Base-by-base conservation (phyloP, 2,888 invertebrate genomes). In the Ornithoptera priamus region DNA sequence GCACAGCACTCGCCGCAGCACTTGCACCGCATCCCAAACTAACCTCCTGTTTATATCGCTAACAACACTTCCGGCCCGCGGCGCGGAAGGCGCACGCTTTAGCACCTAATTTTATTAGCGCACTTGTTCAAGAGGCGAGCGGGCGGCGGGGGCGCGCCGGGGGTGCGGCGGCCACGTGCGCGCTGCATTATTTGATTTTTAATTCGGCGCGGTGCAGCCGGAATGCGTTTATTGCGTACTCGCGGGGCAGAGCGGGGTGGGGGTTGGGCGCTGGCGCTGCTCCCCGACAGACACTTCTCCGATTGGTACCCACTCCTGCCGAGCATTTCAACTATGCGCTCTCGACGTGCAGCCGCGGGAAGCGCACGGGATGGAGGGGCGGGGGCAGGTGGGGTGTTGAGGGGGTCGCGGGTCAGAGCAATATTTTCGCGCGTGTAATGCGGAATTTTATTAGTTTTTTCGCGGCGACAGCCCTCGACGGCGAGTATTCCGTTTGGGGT, bases 361-460 rank as follows among this genome's bases (percentile, higher is more conserved):
- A 0, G 22, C 22, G 22, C 22, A 22, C 22, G 22, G 22, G 22
- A 22, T 22, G 22, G 7, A 24, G 24, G 58, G 64, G 8, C 67
- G 72, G 73, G 75, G 22, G 22, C 22, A 22, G 22, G 22, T 22
- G 22, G 22, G 22, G 70, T 63, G 62, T 50, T 61, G 39, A 10
- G 50, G 24, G 69, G 64, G 69, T 36, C 63, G 62, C 65, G 62
- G 69, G 65, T 62, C 67, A 64, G 73, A 70, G 75, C 78, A 81
- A 84, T 82, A 82, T 84, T 82, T 83, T 78, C 78, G 82, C 79
- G 83, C 84, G 83, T 82, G 83, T 85, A 85, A 89, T 88, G 88
- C 86, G 75, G 80, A 79, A 77, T 89, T 91, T 90, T 90, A 90
- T 91, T 90, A 90, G 90, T 88, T 91, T 90, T 90, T 89, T 79